A percentile compares a stretch with the other conserved stretches of the same genome.
Conservation (phyloP, 35 echinoderm and acorn worm species). For the Stichopus chloronotus region DNA sequence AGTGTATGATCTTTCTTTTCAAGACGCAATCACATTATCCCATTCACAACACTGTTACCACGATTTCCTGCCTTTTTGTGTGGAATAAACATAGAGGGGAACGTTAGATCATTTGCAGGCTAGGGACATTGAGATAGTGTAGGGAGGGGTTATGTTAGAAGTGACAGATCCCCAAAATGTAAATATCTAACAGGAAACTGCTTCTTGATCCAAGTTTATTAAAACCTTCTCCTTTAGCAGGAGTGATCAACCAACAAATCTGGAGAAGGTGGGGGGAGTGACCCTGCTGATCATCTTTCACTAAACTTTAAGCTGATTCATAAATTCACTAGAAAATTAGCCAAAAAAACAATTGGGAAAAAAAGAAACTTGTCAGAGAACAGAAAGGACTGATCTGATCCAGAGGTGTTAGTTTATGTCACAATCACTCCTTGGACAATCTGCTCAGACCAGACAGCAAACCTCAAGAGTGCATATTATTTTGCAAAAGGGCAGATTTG, state of each 20-base stretch:
- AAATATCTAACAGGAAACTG: too few species aligned
- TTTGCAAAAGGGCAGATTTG: background rate
- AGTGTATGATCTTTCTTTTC: too few species aligned
- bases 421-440: conserved; percentile 30
- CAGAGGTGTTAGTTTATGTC: conserved; percentile 8
- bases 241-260: background rate
- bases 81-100: too few species aligned
- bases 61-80: too few species aligned
- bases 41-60: too few species aligned
- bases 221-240: too few species aligned
- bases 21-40: too few species aligned
- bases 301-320: background rate
- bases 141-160: too few species aligned
- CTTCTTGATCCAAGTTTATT: too few species aligned
- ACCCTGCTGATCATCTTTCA: conserved; percentile 31
- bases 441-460: background rate
- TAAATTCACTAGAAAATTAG: conserved; percentile 20
- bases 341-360: conserved; percentile 20
- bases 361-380: background rate
- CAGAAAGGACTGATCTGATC: background rate
- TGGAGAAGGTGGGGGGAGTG: background rate
- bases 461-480: conserved; percentile 15
- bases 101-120: too few species aligned
- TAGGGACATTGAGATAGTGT: too few species aligned
- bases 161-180: too few species aligned